phyloP scores from a whole-genome alignment of 2,113 vertebrate species.

The Myanophis thanlyinensis region DNA sequence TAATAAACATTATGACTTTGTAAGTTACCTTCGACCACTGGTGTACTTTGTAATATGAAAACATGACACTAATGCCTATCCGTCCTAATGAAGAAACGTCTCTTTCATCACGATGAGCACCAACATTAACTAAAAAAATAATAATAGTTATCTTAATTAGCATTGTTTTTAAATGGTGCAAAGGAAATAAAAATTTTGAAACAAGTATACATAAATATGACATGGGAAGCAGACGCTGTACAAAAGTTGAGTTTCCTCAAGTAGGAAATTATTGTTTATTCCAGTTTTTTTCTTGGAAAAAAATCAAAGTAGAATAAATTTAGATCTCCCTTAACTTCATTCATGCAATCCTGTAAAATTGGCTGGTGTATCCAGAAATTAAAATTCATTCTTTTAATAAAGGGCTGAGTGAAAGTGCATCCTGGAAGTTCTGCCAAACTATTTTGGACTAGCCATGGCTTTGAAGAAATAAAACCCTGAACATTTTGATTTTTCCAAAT shows the following conservation, averaged over 20 bases:
- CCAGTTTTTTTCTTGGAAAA: neutral
- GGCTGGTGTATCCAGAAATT: neutral
- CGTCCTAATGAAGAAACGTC: constrained; percentile 79
- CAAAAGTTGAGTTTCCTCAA: neutral
- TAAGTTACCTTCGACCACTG: constrained; percentile 88
- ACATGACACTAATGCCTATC: constrained; percentile 86
- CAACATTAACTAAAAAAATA: constrained; percentile 70
- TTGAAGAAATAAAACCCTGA: neutral
- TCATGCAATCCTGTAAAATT: neutral
- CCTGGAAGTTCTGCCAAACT: neutral
- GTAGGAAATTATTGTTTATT: neutral
- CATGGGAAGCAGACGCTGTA: neutral
- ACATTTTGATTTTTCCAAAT: neutral
- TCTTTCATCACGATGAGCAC: constrained; percentile 61
- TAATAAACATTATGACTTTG: neutral
- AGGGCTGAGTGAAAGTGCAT: neutral
- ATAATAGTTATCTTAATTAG: neutral
- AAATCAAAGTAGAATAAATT: neutral
- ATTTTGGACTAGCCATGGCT: neutral
- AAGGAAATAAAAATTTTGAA: neutral
- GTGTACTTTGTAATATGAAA: constrained; percentile 80
- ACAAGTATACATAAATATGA: neutral
- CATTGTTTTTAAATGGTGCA: neutral
- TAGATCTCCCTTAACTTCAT: neutral
- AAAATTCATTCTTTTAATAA: neutral